Evolutionary conservation across 2,113 vertebrate species (phyloP).

Genomic region (Tiliqua scincoides): DNA sequence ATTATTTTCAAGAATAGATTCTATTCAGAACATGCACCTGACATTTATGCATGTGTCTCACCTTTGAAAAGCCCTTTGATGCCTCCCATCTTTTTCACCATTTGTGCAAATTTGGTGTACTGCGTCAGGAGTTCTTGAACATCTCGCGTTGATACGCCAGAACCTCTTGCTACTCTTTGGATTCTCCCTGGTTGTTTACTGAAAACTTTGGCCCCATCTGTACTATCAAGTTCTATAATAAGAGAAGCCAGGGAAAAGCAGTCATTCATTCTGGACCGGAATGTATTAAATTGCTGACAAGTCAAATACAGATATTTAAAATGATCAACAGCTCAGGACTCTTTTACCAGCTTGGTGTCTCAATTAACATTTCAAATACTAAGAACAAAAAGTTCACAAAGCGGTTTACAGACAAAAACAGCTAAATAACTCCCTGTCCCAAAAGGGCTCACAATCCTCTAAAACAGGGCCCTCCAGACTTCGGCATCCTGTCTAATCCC

Average conservation of each 20-base stretch:
- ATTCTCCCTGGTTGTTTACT: conserved; percentile 96
- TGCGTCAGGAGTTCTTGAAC: conserved; percentile 98
- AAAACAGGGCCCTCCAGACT: too few species aligned
- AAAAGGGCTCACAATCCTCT: too few species aligned
- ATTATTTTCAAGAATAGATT: background rate
- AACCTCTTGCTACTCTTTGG: conserved; percentile 94
- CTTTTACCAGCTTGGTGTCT: background rate
- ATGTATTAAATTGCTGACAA: conserved; percentile 5
- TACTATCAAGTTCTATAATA: conserved; percentile 92
- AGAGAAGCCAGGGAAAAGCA: conserved; percentile 15
- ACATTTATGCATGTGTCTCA: conserved; percentile 58
- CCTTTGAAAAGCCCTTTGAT: conserved; percentile 99
- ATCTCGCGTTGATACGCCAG: conserved; percentile 94
- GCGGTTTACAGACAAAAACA: too few species aligned
- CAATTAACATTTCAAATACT: background rate
- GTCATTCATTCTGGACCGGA: conserved; percentile 2
- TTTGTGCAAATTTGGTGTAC: conserved; percentile 99
- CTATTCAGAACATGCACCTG: background rate
- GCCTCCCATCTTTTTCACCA: conserved; percentile 99
- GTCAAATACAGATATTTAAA: background rate
- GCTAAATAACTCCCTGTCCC: too few species aligned
- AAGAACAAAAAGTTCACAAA: background rate
- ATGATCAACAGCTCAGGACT: background rate
- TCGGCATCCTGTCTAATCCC: too few species aligned
- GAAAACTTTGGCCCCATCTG: conserved; percentile 97